Percentiles rank a stretch among this genome's conserved stretches.
Evolutionary conservation across 2,113 vertebrate species (phyloP).

Genomic region (Scytalopus superciliaris): DNA sequence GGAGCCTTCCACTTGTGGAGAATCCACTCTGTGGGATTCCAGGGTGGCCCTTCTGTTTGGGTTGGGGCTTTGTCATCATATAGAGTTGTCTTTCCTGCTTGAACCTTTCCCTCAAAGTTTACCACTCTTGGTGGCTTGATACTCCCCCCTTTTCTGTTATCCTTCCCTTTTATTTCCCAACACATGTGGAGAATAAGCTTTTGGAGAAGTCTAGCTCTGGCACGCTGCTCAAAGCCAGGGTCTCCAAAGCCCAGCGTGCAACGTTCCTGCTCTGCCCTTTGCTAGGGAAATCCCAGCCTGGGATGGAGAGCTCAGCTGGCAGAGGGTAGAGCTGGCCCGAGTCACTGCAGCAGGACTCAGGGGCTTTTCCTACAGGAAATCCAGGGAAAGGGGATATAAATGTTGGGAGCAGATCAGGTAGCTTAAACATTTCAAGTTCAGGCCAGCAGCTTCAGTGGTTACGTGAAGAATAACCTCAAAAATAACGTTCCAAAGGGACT

Average conservation of each 20-base stretch:
- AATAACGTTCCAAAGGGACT: not conserved
- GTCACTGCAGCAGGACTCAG: not conserved
- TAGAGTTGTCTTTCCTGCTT: not conserved
- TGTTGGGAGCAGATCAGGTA: not conserved
- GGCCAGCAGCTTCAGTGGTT: not conserved
- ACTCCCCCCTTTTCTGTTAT: not conserved
- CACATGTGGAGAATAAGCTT: not conserved
- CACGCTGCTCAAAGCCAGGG: not conserved
- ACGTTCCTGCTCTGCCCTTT: not conserved
- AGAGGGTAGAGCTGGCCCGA: not conserved
- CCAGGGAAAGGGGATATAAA: not conserved
- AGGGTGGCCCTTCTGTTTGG: not conserved
- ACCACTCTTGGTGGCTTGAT: not conserved
- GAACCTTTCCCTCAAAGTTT: not conserved
- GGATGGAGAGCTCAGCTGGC: not conserved
- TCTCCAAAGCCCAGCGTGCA: fast-evolving
- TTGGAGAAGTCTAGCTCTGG: not conserved
- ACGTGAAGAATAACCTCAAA: not conserved
- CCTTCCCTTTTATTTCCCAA: not conserved
- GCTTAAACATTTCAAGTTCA: not conserved
- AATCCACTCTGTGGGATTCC: not conserved
- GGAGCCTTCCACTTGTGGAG: not conserved
- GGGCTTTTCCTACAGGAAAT: not conserved
- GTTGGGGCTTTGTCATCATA: not conserved
- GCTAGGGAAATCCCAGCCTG: not conserved